phyloP scores from a whole-genome alignment of 2,888 invertebrate species.

The Melipona beecheii region DNA sequence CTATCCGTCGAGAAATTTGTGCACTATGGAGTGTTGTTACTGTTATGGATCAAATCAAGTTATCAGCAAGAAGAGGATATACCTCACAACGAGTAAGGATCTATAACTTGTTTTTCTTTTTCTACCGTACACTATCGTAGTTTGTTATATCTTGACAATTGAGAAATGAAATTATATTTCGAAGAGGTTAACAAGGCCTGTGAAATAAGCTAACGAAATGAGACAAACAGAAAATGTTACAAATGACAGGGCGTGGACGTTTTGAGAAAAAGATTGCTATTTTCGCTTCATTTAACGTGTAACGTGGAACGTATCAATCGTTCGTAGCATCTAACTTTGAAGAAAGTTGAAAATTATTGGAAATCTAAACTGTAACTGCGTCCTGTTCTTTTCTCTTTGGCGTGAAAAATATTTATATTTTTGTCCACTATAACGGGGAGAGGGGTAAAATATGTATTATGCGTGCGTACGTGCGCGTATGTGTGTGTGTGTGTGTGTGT shows the following conservation, averaged over 20 bases:
- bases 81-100: conserved; percentile 94
- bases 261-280: not conserved
- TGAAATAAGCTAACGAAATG: not conserved
- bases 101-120: not conserved
- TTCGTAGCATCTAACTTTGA: not conserved
- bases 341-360: not conserved
- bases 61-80: conserved; percentile 95
- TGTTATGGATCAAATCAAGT: conserved; percentile 84
- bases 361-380: not conserved
- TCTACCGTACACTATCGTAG: no score
- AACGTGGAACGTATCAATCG: not conserved
- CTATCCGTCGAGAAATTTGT: conserved; percentile 63
- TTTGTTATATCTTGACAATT: not conserved
- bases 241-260: conserved; percentile 30
- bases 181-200: not conserved
- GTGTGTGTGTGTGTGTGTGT: no score
- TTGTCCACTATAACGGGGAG: not conserved
- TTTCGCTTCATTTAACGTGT: not conserved
- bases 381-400: not conserved
- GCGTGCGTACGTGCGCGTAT: no score
- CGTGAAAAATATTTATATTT: not conserved
- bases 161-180: not conserved
- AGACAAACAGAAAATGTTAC: not conserved
- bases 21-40: conserved; percentile 78
- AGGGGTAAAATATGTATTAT: not conserved